Conservation (phyloP, 2,113 vertebrate species). For the Lophochroa leadbeateri region DNA sequence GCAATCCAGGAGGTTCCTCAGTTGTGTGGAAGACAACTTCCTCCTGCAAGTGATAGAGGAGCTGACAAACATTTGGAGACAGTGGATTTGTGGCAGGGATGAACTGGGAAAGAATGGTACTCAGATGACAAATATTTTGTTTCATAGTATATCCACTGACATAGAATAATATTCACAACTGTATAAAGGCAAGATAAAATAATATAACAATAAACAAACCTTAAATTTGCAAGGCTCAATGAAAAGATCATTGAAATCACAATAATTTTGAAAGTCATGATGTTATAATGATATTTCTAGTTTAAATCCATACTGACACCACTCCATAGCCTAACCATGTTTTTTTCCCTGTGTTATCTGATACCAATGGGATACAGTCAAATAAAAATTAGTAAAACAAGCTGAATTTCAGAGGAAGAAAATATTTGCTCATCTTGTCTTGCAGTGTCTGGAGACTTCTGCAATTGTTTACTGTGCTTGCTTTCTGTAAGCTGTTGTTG, state of each 20-base stretch:
- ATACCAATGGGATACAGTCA: background rate
- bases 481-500: slow-evolving; percentile 61
- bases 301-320: background rate
- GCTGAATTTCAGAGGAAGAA: slow-evolving; percentile 56
- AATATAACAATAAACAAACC: background rate
- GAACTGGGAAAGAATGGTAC: background rate
- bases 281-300: background rate
- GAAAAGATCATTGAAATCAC: background rate
- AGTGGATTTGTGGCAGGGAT: background rate
- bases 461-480: slow-evolving; percentile 56
- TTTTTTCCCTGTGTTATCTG: background rate
- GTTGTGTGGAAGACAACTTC: background rate
- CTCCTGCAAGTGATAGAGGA: background rate
- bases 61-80: background rate
- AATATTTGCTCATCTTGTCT: slow-evolving; percentile 36
- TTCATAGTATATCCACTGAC: background rate
- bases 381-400: slow-evolving; percentile 63
- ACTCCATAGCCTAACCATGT: background rate
- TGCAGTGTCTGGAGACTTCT: slow-evolving; percentile 61
- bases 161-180: background rate
- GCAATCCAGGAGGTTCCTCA: background rate
- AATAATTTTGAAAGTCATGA: background rate
- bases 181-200: background rate
- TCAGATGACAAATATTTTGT: background rate
- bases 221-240: background rate